Base-by-base conservation (phyloP, 2,797 vertebrate species). In the Tragelaphus eurycerus region DNA sequence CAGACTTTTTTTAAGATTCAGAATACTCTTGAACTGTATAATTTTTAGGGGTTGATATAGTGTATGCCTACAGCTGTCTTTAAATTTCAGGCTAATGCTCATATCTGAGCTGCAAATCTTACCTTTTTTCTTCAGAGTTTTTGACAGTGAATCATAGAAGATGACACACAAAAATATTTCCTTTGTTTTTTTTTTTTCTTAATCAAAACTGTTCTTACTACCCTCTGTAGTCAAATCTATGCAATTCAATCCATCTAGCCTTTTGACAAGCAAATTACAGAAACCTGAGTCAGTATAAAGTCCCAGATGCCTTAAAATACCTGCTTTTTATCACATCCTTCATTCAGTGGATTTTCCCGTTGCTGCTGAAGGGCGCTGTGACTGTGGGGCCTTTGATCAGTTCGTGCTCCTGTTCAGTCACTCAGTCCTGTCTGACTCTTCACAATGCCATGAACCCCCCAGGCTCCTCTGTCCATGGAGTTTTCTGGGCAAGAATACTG, bases 291-390 rank as follows among this genome's bases (percentile, higher is more conserved):
- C 76, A 67, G 52, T 89, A 52, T 54, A 34, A 93, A 93, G n/a
- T 97, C 74, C 92, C 81, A 82, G 78, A 79, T 86, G 86, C 21
- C 59, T 57, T 93, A 59, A 83, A 62, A 85, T 0, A 86, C 79
- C 10, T 88, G 85, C 57, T 96, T 88, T 67, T 95, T 23, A 43
- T 93, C 62, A 90, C 92, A 78, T 83, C 76, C 96, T 97, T 79
- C 59, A 78, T 93, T 96, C 78, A 76, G 0, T 93, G 85, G 57
- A 38, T 93, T 96, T 90, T 88, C 60, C 57, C 64, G 10, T 46
- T 86, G 91, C 93, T 79, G 54, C 78, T 79, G 48, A 55, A 1
- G 5, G 34, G 21, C 23, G 21, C 57, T 50, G 38, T 60, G 50
- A 38, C 50, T 83, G n/a, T 23, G 21, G 57, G 23, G 54, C 0